These are phyloP conservation scores for Ectropis grisescens DNA, from an alignment of 1,140 invertebrate species.

Conservation along the genomic window DNA sequence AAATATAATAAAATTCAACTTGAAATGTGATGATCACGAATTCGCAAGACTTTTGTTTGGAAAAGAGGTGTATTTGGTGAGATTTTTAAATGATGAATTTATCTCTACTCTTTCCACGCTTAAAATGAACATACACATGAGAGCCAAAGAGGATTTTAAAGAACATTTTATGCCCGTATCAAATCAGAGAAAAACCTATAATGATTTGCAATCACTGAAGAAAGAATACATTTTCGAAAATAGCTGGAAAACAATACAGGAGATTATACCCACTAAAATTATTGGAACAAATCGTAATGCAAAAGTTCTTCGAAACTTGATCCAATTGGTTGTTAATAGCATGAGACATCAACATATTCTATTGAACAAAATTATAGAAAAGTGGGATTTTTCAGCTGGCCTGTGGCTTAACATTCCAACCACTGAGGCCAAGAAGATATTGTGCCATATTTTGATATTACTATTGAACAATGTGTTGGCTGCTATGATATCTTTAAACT, in stretches of 20 bases:
- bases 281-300: slow-evolving; percentile 42
- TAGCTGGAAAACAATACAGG: slow-evolving; percentile 23
- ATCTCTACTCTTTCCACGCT: slow-evolving; percentile 14
- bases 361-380: slow-evolving; percentile 22
- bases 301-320: slow-evolving; percentile 44
- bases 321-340: slow-evolving; percentile 36
- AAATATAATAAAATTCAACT: slow-evolving; percentile 35
- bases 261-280: slow-evolving; percentile 40
- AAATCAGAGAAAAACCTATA: slow-evolving; percentile 1
- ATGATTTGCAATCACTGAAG: slow-evolving; percentile 16
- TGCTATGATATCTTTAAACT: slow-evolving; percentile 50
- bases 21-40: slow-evolving; percentile 25
- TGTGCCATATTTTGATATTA: slow-evolving; percentile 37
- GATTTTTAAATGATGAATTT: slow-evolving; percentile 8
- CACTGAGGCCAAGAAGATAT: slow-evolving; percentile 16
- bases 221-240: slow-evolving; percentile 29
- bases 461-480: slow-evolving; percentile 46
- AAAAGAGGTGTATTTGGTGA: slow-evolving; percentile 18
- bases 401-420: slow-evolving; percentile 29
- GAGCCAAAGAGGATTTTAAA: slow-evolving; percentile 37
- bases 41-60: slow-evolving; percentile 28
- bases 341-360: slow-evolving; percentile 51
- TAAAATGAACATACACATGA: too few relatives aligned
- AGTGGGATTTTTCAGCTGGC: slow-evolving; percentile 38
- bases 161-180: too few relatives aligned